Base-by-base conservation (phyloP, 2,888 invertebrate species). In the Piscicola geometra region DNA sequence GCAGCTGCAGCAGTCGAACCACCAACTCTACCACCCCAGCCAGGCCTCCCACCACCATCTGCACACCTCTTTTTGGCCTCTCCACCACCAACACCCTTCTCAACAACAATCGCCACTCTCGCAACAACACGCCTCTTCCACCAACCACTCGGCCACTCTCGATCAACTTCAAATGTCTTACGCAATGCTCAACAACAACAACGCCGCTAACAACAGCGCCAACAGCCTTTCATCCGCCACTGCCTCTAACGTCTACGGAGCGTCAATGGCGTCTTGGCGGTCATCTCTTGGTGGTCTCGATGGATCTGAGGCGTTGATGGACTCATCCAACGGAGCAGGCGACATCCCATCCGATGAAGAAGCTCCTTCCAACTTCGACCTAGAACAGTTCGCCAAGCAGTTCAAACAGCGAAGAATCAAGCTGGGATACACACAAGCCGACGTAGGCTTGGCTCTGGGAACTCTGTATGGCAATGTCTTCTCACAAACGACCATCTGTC, bases 361-460 rank as follows among this genome's bases (percentile, higher is more conserved):
- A 56, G 60, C 60, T 56, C 60, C 78, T 21, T 80, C 80, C 75
- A 94, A 94, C 82, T 97, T 97, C 88, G 98, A 99, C 87, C 89
- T 99, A 83, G 99, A 99, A 88, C 93, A 94, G 79, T 99, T 99
- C 87, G 98, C 99, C 83, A 99, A 99, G 88, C 96, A 96, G 87
- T 99, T 99, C 88, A 99, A 99, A 88, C 99, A 99, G 88, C 90
- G 98, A 80, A 90, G 99, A 81, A 99, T 99, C 87, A 99, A 99
- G 87, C 89, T 99, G 79, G 99, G 99, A 81, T 97, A 96, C 88
- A 97, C 97, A 80, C 97, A 98, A 87, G 97, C 97, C 60, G 98
- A 99, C 87, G 99, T 99, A 60, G 98, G 99, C 76, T 89, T 98
- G 79, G 98, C 99, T 79, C 89, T 99, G 81, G 99, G 99, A 81